Evolutionary conservation across 2,797 vertebrate species (phyloP).

Genomic region (Halcyon smyrnensis): DNA sequence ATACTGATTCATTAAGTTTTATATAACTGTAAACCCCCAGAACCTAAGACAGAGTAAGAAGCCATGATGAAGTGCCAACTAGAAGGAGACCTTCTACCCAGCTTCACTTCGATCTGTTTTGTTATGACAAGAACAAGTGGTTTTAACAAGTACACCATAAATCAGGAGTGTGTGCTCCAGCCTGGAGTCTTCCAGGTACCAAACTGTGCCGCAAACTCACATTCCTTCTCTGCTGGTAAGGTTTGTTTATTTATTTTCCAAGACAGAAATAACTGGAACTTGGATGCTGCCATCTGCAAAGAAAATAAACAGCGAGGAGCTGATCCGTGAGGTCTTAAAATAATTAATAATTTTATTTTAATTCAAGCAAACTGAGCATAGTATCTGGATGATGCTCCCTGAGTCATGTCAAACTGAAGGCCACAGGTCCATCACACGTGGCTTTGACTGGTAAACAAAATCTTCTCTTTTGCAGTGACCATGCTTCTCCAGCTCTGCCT

Average conservation of each 20-base stretch:
- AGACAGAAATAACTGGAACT: conserved; percentile 10
- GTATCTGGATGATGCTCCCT: accelerated
- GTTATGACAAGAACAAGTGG: conserved; percentile 72
- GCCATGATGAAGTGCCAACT: conserved; percentile 69
- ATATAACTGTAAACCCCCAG: conserved; percentile 77
- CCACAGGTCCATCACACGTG: not conserved
- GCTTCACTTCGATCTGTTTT: conserved; percentile 52
- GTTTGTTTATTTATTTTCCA: not conserved
- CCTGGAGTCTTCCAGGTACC: conserved; percentile 47
- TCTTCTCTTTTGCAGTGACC: not conserved
- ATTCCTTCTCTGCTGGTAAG: conserved; percentile 16
- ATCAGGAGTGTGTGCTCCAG: conserved; percentile 50
- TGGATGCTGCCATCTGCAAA: conserved; percentile 21
- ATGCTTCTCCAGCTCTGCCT: not conserved
- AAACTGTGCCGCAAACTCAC: not conserved
- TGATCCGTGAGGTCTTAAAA: not conserved
- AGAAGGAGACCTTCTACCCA: conserved; percentile 54
- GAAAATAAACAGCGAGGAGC: not conserved
- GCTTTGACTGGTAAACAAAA: not conserved
- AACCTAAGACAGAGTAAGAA: conserved; percentile 68
- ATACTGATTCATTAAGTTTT: conserved; percentile 79
- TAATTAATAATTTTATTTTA: not conserved
- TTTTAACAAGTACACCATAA: conserved; percentile 70
- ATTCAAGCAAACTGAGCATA: not conserved
- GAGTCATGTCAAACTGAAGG: not conserved